Base-by-base conservation (phyloP, 2,888 invertebrate genomes). In the Seira sanloemensis region DNA sequence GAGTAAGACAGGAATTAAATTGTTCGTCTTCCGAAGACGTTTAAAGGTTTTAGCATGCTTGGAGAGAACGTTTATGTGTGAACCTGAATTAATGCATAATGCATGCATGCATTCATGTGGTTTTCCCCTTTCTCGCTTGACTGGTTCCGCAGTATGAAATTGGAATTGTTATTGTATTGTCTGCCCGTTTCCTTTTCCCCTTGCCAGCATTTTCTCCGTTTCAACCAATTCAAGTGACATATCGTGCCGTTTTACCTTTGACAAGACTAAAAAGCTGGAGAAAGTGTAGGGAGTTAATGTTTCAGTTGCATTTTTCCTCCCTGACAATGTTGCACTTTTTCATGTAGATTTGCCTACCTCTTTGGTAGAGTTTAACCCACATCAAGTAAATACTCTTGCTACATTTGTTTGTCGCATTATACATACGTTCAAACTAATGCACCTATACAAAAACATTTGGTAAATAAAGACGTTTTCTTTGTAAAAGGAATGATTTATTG, bases 401-500 rank as follows among this genome's bases (percentile, higher is more conserved):
- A n/a, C n/a, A n/a, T n/a, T n/a, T n/a, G n/a, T n/a, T n/a, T n/a
- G n/a, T n/a, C n/a, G n/a, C n/a, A n/a, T n/a, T n/a, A n/a, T n/a
- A n/a, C n/a, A n/a, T n/a, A n/a, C n/a, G n/a, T n/a, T n/a, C n/a
- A n/a, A n/a, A n/a, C n/a, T n/a, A n/a, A n/a, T n/a, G n/a, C n/a
- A n/a, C n/a, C n/a, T n/a, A n/a, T n/a, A n/a, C n/a, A n/a, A n/a
- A n/a, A n/a, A n/a, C n/a, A n/a, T n/a, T n/a, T n/a, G n/a, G n/a
- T n/a, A n/a, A n/a, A n/a, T n/a, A n/a, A n/a, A n/a, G n/a, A n/a
- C n/a, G n/a, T n/a, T n/a, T n/a, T n/a, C n/a, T n/a, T n/a, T n/a
- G n/a, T n/a, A n/a, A n/a, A n/a, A n/a, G n/a, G 71, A 80, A 84
- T 84, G 79, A 84, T 84, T 80, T 84, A 84, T 84, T 80, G 77